Evolutionary conservation across 2,888 invertebrate genomes (phyloP).

Genomic region (Amphipoea lucens): DNA sequence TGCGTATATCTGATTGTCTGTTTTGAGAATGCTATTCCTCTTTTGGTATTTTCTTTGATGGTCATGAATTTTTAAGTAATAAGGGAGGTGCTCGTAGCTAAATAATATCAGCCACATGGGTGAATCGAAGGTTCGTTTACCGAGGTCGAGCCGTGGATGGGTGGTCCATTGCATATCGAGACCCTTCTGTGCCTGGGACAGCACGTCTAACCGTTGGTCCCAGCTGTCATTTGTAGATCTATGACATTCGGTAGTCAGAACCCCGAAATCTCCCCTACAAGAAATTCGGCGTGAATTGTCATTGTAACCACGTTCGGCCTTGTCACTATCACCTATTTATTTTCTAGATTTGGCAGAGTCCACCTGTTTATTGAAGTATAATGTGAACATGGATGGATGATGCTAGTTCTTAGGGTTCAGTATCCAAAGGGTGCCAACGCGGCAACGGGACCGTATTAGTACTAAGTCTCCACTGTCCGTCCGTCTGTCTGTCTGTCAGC

Average conservation of each 20-base stretch:
- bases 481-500: not conserved
- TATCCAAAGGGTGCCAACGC: not conserved
- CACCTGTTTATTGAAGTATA: slow-evolving; percentile 18
- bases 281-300: not conserved
- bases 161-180: not conserved
- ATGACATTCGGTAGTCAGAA: too few relatives aligned
- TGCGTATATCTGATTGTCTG: slow-evolving; percentile 40
- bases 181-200: not conserved
- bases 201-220: too few relatives aligned
- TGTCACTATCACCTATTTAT: slow-evolving; percentile 31
- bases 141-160: not conserved
- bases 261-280: not conserved
- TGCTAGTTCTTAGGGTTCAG: not conserved
- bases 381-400: slow-evolving; percentile 25
- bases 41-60: slow-evolving; percentile 13
- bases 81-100: not conserved
- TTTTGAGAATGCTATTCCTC: slow-evolving; percentile 26
- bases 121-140: not conserved
- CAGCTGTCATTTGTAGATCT: too few relatives aligned
- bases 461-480: not conserved
- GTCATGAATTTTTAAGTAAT: not conserved
- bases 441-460: not conserved
- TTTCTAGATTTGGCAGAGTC: not conserved
- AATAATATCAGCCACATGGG: not conserved
- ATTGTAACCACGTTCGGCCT: slow-evolving; percentile 35